Percentiles rank a stretch among this genome's conserved stretches.
phyloP scores from a whole-genome alignment of 2,113 vertebrate genomes.

The Forbesichthys papilliferus region DNA sequence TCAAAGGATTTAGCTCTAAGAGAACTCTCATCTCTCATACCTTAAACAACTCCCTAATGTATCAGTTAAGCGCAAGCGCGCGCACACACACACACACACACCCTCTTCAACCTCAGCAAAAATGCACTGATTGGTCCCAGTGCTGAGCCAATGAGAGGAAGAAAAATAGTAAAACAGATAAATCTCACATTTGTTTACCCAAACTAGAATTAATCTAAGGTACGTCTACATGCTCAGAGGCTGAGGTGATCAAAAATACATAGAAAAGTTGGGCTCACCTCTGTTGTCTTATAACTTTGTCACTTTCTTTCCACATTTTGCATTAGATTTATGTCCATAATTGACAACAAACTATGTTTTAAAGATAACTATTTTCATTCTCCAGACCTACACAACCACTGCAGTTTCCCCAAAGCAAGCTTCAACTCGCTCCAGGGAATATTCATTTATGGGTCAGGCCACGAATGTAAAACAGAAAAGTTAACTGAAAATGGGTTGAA shows the following conservation, averaged over 20 bases:
- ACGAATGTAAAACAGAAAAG: not conserved
- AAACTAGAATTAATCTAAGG: not conserved
- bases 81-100: conserved; percentile 15
- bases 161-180: conserved; percentile 20
- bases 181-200: conserved; percentile 36
- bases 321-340: too few relatives aligned
- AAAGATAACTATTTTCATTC: not conserved
- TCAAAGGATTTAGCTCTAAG: conserved; percentile 61
- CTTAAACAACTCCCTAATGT: conserved; percentile 57
- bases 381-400: not conserved
- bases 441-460: not conserved
- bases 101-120: conserved; percentile 58
- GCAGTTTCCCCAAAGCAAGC: not conserved
- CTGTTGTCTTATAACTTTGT: too few relatives aligned
- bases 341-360: too few relatives aligned
- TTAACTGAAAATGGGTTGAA: not conserved
- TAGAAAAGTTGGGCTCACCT: too few relatives aligned
- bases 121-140: conserved; percentile 64
- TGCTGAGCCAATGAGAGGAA: conserved; percentile 50
- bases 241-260: too few relatives aligned
- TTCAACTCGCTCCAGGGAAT: not conserved
- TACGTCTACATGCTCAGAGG: not conserved
- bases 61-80: conserved; percentile 22
- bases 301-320: too few relatives aligned
- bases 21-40: conserved; percentile 53